A percentile compares a stretch with the other conserved stretches of the same genome.
Conservation (phyloP, 2,888 invertebrate genomes). For the Limnephilus lunatus region DNA sequence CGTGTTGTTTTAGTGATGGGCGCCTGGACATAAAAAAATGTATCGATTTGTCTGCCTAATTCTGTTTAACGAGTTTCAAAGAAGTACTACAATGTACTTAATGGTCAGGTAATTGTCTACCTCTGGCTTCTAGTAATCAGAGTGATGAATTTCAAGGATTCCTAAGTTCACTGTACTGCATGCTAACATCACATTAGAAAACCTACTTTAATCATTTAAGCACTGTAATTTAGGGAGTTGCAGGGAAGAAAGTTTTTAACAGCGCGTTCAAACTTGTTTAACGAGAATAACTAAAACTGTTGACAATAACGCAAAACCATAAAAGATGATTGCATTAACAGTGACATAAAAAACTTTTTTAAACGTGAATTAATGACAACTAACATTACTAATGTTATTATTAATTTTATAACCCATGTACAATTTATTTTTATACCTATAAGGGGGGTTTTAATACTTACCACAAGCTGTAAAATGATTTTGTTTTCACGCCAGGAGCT, state of each 20-base stretch:
- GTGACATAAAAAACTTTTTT: not conserved
- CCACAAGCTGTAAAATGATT: not conserved
- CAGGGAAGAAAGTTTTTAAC: not conserved
- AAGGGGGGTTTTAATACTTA: no score
- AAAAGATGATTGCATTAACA: not conserved
- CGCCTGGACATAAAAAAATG: not conserved
- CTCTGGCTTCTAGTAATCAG: not conserved
- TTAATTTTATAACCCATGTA: not conserved
- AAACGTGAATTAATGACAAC: not conserved
- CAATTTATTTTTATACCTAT: no score
- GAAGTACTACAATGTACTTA: not conserved
- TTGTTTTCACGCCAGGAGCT: not conserved
- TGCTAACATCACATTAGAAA: not conserved
- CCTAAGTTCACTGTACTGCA: not conserved
- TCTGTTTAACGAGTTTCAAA: not conserved
- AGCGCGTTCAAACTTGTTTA: not conserved
- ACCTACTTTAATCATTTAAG: not conserved
- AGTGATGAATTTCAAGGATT: not conserved
- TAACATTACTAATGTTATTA: not conserved
- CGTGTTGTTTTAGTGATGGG: not conserved
- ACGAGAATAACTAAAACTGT: not conserved
- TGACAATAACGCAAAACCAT: not conserved
- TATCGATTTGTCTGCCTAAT: not conserved
- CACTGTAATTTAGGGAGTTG: not conserved
- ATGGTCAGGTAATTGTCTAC: not conserved